Evolutionary conservation across 2,888 invertebrate species (phyloP).

Genomic region (Torymus auratus): DNA sequence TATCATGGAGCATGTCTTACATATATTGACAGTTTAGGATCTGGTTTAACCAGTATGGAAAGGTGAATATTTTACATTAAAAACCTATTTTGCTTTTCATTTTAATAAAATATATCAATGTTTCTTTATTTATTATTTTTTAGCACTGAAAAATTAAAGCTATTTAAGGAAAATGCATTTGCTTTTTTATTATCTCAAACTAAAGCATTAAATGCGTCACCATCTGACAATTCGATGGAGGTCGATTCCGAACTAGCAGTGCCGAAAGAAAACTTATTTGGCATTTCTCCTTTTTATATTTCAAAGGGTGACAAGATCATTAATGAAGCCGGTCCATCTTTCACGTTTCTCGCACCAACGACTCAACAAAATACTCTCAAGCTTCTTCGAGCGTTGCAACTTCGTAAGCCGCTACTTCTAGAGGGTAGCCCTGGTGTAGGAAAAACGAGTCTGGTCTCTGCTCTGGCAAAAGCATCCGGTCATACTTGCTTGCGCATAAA

Average conservation of each 20-base stretch:
- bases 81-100: background rate
- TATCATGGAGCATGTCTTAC: conserved; percentile 94
- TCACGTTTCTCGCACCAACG: conserved; percentile 87
- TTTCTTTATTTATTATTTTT: conserved; percentile 58
- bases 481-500: conserved; percentile 94
- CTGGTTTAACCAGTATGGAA: conserved; percentile 86
- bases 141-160: conserved; percentile 71
- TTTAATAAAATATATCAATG: background rate
- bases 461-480: conserved; percentile 90
- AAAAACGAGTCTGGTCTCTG: conserved; percentile 96
- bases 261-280: conserved; percentile 79
- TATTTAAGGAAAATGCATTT: conserved; percentile 78
- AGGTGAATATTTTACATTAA: conserved; percentile 77
- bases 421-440: conserved; percentile 99
- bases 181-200: conserved; percentile 80
- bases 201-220: conserved; percentile 61
- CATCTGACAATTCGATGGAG: conserved; percentile 50
- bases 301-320: conserved; percentile 76
- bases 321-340: conserved; percentile 72
- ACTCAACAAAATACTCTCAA: conserved; percentile 89
- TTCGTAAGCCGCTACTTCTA: conserved; percentile 93
- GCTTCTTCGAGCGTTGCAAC: conserved; percentile 90
- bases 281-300: conserved; percentile 88
- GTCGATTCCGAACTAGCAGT: conserved; percentile 62
- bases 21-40: conserved; percentile 94